Percentiles rank a stretch among this genome's conserved stretches.
phyloP scores from a whole-genome alignment of 2,113 vertebrate species.

The Jacana jacana region DNA sequence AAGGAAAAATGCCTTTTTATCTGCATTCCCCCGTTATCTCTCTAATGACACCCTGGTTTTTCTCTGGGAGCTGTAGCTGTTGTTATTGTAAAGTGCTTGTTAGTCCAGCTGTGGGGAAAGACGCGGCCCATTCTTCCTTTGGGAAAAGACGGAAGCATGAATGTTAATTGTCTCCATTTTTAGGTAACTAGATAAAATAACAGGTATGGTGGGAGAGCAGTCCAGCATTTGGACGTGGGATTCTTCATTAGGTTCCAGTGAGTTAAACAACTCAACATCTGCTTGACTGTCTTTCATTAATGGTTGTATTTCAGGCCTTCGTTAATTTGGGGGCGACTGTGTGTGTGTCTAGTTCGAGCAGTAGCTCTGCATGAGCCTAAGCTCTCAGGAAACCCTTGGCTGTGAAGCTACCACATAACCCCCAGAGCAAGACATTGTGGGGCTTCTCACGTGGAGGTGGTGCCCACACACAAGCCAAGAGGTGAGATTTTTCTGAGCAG shows the following conservation, averaged over 20 bases:
- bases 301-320: not conserved
- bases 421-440: accelerated
- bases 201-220: not conserved
- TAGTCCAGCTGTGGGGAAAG: slow-evolving; percentile 56
- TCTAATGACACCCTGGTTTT: slow-evolving; percentile 19
- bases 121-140: slow-evolving; percentile 45
- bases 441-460: not conserved
- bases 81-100: slow-evolving; percentile 65
- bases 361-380: not conserved
- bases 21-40: slow-evolving; percentile 56
- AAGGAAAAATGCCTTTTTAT: slow-evolving; percentile 67
- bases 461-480: not conserved
- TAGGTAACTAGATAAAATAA: slow-evolving; percentile 31
- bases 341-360: not conserved
- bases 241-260: not conserved
- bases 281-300: not conserved
- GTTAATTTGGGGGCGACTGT: not conserved
- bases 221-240: not conserved
- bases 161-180: slow-evolving; percentile 26
- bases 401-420: accelerated
- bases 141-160: slow-evolving; percentile 11
- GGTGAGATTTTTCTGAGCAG: not conserved
- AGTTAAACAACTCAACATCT: not conserved
- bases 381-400: not conserved
- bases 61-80: slow-evolving; percentile 23